Evolutionary conservation across 2,888 invertebrate species (phyloP).

Genomic region (Hyposoter didymator): DNA sequence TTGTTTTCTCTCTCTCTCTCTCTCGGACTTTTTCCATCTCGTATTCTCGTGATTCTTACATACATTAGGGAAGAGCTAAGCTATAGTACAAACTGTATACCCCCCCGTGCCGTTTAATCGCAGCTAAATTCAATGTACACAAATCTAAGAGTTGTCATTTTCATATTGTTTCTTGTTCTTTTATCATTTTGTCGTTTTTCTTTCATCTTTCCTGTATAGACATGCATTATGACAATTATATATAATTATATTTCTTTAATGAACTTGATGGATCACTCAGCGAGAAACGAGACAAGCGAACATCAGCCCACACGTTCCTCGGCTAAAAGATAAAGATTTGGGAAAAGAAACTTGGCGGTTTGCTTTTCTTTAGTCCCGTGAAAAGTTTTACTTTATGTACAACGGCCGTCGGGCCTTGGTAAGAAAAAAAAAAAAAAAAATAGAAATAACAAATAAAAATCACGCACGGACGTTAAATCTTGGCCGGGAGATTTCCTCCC

Average conservation of each 20-base stretch:
- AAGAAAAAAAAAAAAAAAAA: conserved; percentile 48
- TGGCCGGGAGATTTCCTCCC: conserved; percentile 12
- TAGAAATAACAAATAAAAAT: too few species aligned
- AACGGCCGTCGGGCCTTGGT: conserved; percentile 53
- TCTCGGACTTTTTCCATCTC: neutral
- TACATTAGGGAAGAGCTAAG: conserved; percentile 60
- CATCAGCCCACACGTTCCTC: neutral
- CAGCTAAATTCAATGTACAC: conserved; percentile 58
- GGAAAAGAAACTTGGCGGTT: conserved; percentile 38
- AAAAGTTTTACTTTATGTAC: conserved; percentile 61
- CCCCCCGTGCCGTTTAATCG: conserved; percentile 26
- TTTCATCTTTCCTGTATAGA: conserved; percentile 29
- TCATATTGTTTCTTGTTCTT: conserved; percentile 15
- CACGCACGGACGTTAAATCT: conserved; percentile 16
- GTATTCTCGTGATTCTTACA: conserved; percentile 44
- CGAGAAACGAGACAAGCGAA: conserved; percentile 2
- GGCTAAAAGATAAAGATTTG: conserved; percentile 28
- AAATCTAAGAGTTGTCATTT: conserved; percentile 39
- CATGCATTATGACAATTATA: conserved; percentile 37
- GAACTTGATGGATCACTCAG: conserved; percentile 30
- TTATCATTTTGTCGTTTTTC: neutral
- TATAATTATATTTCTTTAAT: conserved; percentile 20
- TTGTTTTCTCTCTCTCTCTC: too few species aligned
- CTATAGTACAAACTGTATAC: conserved; percentile 59
- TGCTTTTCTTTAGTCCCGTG: conserved; percentile 33